These are phyloP conservation scores for Desoria tigrina DNA, from an alignment of 2,888 invertebrate species.

Conservation along the genomic window DNA sequence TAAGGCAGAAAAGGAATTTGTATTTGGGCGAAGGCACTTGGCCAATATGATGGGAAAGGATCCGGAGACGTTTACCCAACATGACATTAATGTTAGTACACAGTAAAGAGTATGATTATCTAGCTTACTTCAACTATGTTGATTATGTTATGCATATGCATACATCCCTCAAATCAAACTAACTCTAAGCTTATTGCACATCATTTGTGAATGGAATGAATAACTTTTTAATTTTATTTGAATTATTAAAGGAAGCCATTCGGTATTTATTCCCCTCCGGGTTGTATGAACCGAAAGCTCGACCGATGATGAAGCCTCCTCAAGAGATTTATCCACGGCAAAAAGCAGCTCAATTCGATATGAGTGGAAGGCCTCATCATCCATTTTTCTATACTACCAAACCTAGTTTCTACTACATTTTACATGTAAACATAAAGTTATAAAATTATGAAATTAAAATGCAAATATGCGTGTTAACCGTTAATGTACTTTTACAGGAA, in stretches of 20 bases:
- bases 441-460: slow-evolving; percentile 44
- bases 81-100: slow-evolving; percentile 75
- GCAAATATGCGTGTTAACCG: too few relatives aligned
- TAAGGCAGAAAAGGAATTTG: slow-evolving; percentile 74
- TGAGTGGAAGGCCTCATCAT: slow-evolving; percentile 85
- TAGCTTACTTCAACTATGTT: too few relatives aligned
- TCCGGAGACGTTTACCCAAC: slow-evolving; percentile 82
- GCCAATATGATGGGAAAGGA: slow-evolving; percentile 99
- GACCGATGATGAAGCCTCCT: slow-evolving; percentile 88
- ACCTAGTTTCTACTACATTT: slow-evolving; percentile 78
- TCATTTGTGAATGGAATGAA: too few relatives aligned
- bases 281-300: slow-evolving; percentile 77
- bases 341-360: slow-evolving; percentile 88
- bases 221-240: slow-evolving; percentile 3
- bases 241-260: slow-evolving; percentile 75
- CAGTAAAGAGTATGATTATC: slow-evolving; percentile 2
- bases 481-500: slow-evolving; percentile 63
- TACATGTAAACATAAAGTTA: too few relatives aligned
- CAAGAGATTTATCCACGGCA: slow-evolving; percentile 78
- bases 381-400: slow-evolving; percentile 87
- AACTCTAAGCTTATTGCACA: too few relatives aligned
- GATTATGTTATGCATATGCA: too few relatives aligned
- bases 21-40: slow-evolving; percentile 89
- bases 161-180: too few relatives aligned
- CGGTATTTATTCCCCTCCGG: slow-evolving; percentile 95